These are phyloP conservation scores for Prosopocoilus inquinatus DNA, from an alignment of 2,888 invertebrate species.

Conservation along the genomic window DNA sequence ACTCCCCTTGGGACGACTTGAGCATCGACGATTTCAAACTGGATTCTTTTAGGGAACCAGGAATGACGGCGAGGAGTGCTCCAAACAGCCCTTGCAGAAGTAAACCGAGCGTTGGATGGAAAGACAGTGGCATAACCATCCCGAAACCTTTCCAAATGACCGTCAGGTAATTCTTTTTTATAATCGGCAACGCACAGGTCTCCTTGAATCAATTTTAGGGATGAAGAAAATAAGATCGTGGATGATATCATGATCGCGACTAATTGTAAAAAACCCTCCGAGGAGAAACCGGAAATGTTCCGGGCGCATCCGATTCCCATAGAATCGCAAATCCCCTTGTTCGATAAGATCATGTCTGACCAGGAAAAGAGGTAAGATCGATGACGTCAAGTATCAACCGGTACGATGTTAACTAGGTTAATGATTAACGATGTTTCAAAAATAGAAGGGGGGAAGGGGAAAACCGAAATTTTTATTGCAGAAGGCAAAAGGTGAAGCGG, in stretches of 20 bases:
- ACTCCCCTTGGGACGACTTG: slow-evolving; percentile 40
- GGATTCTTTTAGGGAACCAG: slow-evolving; percentile 9
- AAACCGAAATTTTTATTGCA: slow-evolving; percentile 37
- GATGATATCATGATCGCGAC: slow-evolving; percentile 54
- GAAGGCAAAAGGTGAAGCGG: slow-evolving; percentile 59
- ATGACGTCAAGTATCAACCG: neutral
- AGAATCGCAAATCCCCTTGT: slow-evolving; percentile 68
- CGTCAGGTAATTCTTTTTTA: slow-evolving; percentile 54
- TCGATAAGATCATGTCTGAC: slow-evolving; percentile 69
- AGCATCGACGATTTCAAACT: slow-evolving; percentile 43
- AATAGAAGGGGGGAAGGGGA: too few relatives aligned
- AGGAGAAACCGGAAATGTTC: slow-evolving; percentile 55
- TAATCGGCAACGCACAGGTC: neutral
- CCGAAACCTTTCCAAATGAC: slow-evolving; percentile 72
- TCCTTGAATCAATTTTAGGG: slow-evolving; percentile 43
- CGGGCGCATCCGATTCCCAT: slow-evolving; percentile 65
- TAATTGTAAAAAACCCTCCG: slow-evolving; percentile 44
- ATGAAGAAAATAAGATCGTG: slow-evolving; percentile 62
- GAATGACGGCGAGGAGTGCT: slow-evolving; percentile 53
- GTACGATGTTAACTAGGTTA: neutral
- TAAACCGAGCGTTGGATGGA: slow-evolving; percentile 42
- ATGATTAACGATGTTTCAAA: too few relatives aligned
- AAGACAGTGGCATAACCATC: slow-evolving; percentile 54
- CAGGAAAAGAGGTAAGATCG: slow-evolving; percentile 64
- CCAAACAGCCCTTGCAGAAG: slow-evolving; percentile 58